Conservation (phyloP, 2,797 vertebrate genomes). For the Oryzias dopingdopingensis region DNA sequence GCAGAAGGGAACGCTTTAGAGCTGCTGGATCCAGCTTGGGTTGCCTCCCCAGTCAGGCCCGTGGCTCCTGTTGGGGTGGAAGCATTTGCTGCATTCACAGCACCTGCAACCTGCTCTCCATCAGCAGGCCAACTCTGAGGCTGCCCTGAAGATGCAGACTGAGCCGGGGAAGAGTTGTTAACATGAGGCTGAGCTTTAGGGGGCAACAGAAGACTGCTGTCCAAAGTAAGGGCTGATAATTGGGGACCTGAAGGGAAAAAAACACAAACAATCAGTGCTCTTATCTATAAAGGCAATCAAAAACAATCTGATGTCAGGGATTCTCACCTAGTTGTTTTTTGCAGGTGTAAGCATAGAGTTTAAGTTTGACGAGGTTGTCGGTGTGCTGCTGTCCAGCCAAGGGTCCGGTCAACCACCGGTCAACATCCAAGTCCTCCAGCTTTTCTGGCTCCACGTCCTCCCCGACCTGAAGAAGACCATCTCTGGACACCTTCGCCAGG, state of each 20-base stretch:
- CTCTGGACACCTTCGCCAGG: conserved; percentile 89
- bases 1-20: conserved; percentile 72
- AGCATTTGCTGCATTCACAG: conserved; percentile 64
- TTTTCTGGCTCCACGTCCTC: conserved; percentile 78
- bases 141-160: conserved; percentile 57
- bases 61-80: conserved; percentile 69
- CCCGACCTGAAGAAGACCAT: conserved; percentile 90
- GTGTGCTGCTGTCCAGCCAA: conserved; percentile 89
- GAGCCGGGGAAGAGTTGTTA: conserved; percentile 51
- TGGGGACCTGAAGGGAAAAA: conserved; percentile 82
- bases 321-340: conserved; percentile 89
- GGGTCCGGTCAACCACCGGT: conserved; percentile 87
- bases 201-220: conserved; percentile 88
- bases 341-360: conserved; percentile 91
- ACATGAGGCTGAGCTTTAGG: conserved; percentile 81
- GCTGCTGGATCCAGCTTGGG: conserved; percentile 73
- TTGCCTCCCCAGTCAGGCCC: conserved; percentile 77
- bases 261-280: background rate
- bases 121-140: conserved; percentile 71
- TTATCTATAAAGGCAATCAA: background rate
- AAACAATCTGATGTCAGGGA: background rate
- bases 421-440: conserved; percentile 84
- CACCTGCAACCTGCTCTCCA: conserved; percentile 62
- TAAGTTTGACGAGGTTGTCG: conserved; percentile 93
- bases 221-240: conserved; percentile 86